These are phyloP conservation scores for Ophion slaviceki DNA, from an alignment of 2,888 invertebrate species.

Conservation along the genomic window DNA sequence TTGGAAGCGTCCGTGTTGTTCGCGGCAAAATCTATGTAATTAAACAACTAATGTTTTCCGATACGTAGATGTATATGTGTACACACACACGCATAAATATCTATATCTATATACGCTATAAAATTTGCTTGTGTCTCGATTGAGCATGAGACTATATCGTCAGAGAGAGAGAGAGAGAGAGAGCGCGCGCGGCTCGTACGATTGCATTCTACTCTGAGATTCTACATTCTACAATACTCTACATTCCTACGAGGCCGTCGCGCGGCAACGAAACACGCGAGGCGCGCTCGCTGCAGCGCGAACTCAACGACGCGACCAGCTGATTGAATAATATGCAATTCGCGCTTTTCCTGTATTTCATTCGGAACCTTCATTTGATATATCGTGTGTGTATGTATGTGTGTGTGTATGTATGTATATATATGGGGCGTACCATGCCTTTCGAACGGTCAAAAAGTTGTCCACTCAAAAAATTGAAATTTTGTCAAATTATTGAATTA, in stretches of 20 bases:
- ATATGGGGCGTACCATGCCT: no score
- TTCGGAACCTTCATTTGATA: slow-evolving; percentile 11
- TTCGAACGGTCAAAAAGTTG: no score
- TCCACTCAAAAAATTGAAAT: no score
- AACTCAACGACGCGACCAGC: slow-evolving; percentile 12
- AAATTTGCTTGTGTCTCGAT: background rate
- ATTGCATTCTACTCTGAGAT: slow-evolving; percentile 34
- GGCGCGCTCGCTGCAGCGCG: background rate
- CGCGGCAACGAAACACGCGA: slow-evolving; percentile 28
- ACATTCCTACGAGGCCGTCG: slow-evolving; percentile 39
- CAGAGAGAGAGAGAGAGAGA: background rate
- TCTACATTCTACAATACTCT: slow-evolving; percentile 20
- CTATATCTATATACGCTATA: background rate
- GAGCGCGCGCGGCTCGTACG: slow-evolving; percentile 31
- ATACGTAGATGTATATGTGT: slow-evolving; percentile 4
- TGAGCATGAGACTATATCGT: slow-evolving; percentile 16
- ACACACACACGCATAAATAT: background rate
- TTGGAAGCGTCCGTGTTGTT: background rate
- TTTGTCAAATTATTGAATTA: no score
- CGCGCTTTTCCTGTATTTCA: slow-evolving; percentile 8
- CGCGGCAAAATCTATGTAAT: slow-evolving; percentile 32
- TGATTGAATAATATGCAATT: slow-evolving; percentile 50
- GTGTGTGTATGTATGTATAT: background rate
- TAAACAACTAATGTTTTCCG: slow-evolving; percentile 17
- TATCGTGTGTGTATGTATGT: background rate